A percentile compares a stretch with the other conserved stretches of the same genome.
phyloP scores from a whole-genome alignment of 2,113 vertebrate genomes.

The Callipepla californica region DNA sequence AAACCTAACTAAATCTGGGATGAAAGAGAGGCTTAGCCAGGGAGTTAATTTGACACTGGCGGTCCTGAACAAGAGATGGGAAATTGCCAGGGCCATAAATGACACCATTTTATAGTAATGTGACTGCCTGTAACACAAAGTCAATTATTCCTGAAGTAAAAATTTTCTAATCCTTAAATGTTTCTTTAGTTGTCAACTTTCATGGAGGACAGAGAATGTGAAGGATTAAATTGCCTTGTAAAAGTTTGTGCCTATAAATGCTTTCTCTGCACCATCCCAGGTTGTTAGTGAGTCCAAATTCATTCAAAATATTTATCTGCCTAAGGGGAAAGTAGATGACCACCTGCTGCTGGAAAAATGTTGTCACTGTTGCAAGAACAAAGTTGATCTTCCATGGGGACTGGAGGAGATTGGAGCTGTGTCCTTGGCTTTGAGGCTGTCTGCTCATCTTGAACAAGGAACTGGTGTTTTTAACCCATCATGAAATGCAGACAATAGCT shows the following conservation, averaged over 20 bases:
- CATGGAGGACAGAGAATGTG: not conserved
- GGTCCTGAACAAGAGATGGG: not conserved
- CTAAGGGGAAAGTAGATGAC: constrained; percentile 35
- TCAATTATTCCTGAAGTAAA: not conserved
- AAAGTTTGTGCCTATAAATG: constrained; percentile 8
- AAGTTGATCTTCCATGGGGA: not conserved
- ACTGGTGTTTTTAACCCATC: not conserved
- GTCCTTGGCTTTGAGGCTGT: not conserved
- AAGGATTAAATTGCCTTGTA: not conserved
- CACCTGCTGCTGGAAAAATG: constrained; percentile 57
- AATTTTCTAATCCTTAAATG: not conserved
- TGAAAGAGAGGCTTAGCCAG: constrained; percentile 18
- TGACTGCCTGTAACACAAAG: not conserved
- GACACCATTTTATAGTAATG: constrained; percentile 4
- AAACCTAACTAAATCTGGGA: not conserved
- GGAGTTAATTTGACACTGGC: constrained; percentile 28
- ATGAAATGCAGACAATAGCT: not conserved
- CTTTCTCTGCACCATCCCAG: constrained; percentile 32
- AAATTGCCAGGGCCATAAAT: not conserved
- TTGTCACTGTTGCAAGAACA: not conserved
- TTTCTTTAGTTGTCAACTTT: not conserved
- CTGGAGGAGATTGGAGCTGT: not conserved
- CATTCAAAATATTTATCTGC: constrained; percentile 40
- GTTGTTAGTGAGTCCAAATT: not conserved
- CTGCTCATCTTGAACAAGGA: not conserved